Conservation (phyloP, 30 jellyfish, hydroid and myxozoan genomes). For the Cassiopea xamachana region DNA sequence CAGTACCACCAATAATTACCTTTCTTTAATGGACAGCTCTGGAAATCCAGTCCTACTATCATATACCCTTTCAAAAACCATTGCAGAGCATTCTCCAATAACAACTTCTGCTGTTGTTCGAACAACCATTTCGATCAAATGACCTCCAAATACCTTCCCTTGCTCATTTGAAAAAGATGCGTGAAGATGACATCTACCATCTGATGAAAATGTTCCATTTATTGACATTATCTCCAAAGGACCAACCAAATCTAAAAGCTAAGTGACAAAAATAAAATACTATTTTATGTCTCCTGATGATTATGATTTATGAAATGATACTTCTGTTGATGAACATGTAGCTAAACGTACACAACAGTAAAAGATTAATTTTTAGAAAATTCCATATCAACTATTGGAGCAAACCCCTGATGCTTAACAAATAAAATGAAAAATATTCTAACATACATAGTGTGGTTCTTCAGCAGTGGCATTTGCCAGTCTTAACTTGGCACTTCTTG, state of each 20-base stretch:
- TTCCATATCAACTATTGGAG: too few relatives aligned
- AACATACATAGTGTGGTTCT: conserved; percentile 90
- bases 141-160: conserved; percentile 94
- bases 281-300: too few relatives aligned
- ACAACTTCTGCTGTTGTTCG: conserved; percentile 94
- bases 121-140: conserved; percentile 84
- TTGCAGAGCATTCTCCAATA: conserved; percentile 90
- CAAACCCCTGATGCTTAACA: too few relatives aligned
- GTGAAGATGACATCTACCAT: conserved; percentile 86
- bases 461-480: conserved; percentile 87
- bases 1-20: neutral
- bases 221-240: conserved; percentile 90
- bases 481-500: conserved; percentile 83
- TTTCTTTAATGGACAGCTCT: conserved; percentile 65
- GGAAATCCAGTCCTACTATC: conserved; percentile 85
- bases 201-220: conserved; percentile 85
- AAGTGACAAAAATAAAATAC: neutral
- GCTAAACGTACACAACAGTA: too few relatives aligned
- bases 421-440: neutral
- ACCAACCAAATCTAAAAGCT: conserved; percentile 81
- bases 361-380: too few relatives aligned
- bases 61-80: conserved; percentile 76
- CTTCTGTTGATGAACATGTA: too few relatives aligned
- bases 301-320: too few relatives aligned
- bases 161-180: conserved; percentile 76